phyloP scores from a whole-genome alignment of 2,888 invertebrate genomes.

The Drosophila barbarae region DNA sequence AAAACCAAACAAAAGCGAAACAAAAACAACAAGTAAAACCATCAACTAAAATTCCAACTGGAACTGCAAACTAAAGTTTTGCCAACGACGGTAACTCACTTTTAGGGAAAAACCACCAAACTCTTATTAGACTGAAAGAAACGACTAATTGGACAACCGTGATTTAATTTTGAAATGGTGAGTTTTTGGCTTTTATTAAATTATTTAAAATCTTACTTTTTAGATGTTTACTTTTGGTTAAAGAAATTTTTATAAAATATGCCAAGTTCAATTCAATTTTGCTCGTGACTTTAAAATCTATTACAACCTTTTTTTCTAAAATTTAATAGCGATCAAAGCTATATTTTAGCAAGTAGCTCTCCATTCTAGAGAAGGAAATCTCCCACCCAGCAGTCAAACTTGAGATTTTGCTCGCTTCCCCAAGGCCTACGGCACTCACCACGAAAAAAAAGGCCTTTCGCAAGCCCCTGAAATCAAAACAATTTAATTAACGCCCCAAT shows the following conservation, averaged over 20 bases:
- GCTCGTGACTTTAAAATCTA: no score
- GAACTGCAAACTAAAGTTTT: background rate
- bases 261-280: no score
- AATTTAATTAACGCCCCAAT: constrained; percentile 69
- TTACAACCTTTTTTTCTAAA: background rate
- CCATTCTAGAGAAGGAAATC: background rate
- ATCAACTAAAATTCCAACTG: constrained; percentile 3
- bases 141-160: constrained; percentile 54
- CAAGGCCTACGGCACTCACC: constrained; percentile 1
- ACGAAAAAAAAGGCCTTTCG: constrained; percentile 12
- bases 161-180: constrained; percentile 60
- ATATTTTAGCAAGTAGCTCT: background rate
- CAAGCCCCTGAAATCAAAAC: constrained; percentile 52
- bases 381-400: background rate
- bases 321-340: background rate
- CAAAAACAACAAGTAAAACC: background rate
- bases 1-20: background rate
- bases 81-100: background rate
- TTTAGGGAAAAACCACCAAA: constrained; percentile 2
- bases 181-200: constrained; percentile 7
- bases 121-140: constrained; percentile 46
- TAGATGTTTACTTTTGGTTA: no score
- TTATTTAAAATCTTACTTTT: no score
- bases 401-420: background rate
- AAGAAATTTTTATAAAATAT: no score